These are phyloP conservation scores for Ypsolopha sequella DNA, from an alignment of 2,888 invertebrate genomes.

Conservation along the genomic window DNA sequence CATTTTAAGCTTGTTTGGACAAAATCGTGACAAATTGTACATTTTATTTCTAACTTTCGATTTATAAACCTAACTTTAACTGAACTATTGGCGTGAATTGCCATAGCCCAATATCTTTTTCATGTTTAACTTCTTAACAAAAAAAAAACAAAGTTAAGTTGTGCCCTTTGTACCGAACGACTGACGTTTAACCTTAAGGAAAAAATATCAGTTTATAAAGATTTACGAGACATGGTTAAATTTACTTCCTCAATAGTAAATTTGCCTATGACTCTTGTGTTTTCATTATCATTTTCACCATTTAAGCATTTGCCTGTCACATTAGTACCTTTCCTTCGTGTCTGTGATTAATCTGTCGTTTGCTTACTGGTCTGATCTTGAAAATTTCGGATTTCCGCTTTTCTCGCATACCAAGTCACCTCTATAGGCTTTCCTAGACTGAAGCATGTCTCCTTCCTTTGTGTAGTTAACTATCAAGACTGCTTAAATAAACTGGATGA, in stretches of 20 bases:
- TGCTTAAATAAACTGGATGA: background rate
- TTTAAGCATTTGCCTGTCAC: slow-evolving; percentile 41
- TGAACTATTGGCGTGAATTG: no score
- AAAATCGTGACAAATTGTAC: no score
- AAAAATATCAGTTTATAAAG: no score
- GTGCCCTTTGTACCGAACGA: no score
- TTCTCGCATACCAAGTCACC: slow-evolving; percentile 15
- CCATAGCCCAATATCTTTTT: no score
- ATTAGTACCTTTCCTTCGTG: slow-evolving; percentile 22
- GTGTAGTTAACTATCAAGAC: background rate
- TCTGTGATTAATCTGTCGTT: slow-evolving; percentile 18
- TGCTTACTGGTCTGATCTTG: slow-evolving; percentile 40
- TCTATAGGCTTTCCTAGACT: background rate
- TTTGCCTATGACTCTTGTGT: slow-evolving; percentile 19
- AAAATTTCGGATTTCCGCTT: slow-evolving; percentile 32
- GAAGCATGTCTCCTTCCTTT: background rate
- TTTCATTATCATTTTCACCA: slow-evolving; percentile 40
- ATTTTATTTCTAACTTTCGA: no score
- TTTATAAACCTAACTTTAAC: no score
- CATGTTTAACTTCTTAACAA: no score
- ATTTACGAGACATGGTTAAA: slow-evolving; percentile 15
- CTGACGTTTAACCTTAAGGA: no score
- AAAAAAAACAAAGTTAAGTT: no score
- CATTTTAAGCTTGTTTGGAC: no score
- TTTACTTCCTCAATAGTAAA: slow-evolving; percentile 15